Evolutionary conservation across 2,797 vertebrate species (phyloP), one percentile per base, ranked within the genome.

Genomic region (Otolemur crassicaudatus): DNA sequence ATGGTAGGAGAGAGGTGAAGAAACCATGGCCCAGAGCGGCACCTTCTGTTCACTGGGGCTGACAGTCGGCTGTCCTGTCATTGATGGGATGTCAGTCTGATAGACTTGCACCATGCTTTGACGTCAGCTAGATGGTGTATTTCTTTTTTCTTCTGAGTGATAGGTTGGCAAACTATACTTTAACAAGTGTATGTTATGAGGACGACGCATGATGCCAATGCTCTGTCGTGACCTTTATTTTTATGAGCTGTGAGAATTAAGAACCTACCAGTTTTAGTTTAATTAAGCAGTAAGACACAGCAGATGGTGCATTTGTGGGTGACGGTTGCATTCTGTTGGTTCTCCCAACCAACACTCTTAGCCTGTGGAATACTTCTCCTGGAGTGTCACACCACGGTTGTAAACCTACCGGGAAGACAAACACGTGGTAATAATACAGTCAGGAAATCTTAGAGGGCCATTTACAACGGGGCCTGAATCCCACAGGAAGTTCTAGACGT

Each of bases 161-260:
- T 27, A 91, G 20, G 81, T 94, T 95, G 94, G 80, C 4, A 12
- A 94, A 94, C 95, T 91, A 82, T 16, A 91, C 85, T 98, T 95
- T 94, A 97, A 1, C 94, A 94, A 93, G 96, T 37, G 3, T 80
- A 0, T 97, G 97, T 97, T 97, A 87, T 84, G 2, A 43, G 13
- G 79, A 29, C 97, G 97, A 31, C 97, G 94, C 87, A 92, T 85
- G 96, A 95, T 67, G 23, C 97, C 76, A 95, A 75, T 94, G 90
- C 98, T 97, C 96, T 91, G 96, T n/a, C 95, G 91, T 98, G 98
- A 99, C 98, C 98, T 99, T 99, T 98, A 97, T 98, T 98, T 98
- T 98, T 98, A 98, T 98, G 98, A 98, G 98, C 98, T 98, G 77
- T 79, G 97, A 98, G 98, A 98, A 98, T 98, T 98, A 98, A 98